These are phyloP conservation scores for Mimachlamys varia DNA, from an alignment of 2,888 invertebrate genomes.

Conservation along the genomic window DNA sequence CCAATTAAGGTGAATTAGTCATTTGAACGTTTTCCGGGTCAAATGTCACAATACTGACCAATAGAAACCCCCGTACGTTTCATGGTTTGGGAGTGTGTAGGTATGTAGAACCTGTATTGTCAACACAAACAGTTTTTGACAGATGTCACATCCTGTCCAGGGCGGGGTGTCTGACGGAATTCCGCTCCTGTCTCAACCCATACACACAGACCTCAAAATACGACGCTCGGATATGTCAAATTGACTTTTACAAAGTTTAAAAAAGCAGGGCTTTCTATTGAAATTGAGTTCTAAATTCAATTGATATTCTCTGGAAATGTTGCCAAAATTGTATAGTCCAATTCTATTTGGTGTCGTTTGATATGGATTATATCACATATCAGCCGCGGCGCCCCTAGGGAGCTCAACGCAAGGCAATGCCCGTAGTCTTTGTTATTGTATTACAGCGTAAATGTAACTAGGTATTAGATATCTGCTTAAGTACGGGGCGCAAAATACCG, in stretches of 20 bases:
- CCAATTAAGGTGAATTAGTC: too few relatives aligned
- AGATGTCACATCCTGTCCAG: not conserved
- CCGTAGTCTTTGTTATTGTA: not conserved
- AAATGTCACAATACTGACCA: too few relatives aligned
- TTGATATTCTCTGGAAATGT: conserved; percentile 1
- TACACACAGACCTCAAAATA: conserved; percentile 5
- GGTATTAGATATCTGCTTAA: not conserved
- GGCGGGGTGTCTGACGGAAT: not conserved
- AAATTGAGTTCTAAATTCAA: conserved; percentile 33
- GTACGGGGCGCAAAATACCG: not conserved
- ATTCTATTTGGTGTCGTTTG: not conserved
- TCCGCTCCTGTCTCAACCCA: not conserved
- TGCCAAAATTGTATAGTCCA: conserved; percentile 31
- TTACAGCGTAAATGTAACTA: not conserved
- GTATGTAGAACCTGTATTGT: not conserved
- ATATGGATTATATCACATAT: conserved; percentile 21
- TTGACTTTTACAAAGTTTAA: conserved; percentile 34
- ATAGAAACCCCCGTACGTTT: too few relatives aligned
- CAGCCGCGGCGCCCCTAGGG: not conserved
- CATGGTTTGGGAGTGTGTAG: not conserved
- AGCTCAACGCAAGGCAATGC: not conserved
- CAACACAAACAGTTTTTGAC: not conserved
- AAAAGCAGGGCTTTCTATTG: conserved; percentile 20
- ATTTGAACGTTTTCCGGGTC: not conserved
- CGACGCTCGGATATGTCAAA: conserved; percentile 22